Percentiles rank a stretch among this genome's conserved stretches.
Conservation (phyloP, 2,797 vertebrate species). For the Phalloptychus januarius region DNA sequence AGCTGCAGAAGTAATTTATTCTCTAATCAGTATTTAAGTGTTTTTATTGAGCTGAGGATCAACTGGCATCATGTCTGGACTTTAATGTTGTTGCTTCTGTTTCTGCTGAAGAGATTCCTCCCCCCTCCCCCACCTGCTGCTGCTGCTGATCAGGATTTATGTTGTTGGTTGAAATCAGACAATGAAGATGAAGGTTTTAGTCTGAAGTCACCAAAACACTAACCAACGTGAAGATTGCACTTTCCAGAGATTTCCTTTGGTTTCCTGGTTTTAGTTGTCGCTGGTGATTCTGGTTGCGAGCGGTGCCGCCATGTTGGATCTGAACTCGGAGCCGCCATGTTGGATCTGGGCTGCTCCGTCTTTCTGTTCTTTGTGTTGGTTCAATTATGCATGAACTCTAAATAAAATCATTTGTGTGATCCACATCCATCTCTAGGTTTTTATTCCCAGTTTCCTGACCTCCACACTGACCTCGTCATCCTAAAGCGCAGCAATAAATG, state of each 20-base stretch:
- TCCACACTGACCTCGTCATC: not conserved
- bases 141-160: slow-evolving; percentile 31
- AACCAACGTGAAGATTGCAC: slow-evolving; percentile 52
- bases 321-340: no score
- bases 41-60: slow-evolving; percentile 41
- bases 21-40: slow-evolving; percentile 63
- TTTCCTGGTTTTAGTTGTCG: slow-evolving; percentile 36
- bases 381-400: slow-evolving; percentile 85
- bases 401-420: slow-evolving; percentile 83
- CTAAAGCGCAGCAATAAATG: not conserved
- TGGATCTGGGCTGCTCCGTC: slow-evolving; percentile 53
- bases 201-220: slow-evolving; percentile 5
- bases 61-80: slow-evolving; percentile 16
- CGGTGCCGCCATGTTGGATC: no score
- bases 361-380: slow-evolving; percentile 78
- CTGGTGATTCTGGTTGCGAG: slow-evolving; percentile 6
- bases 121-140: slow-evolving; percentile 50
- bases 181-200: slow-evolving; percentile 25
- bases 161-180: not conserved
- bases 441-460: not conserved
- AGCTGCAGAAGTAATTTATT: slow-evolving; percentile 65
- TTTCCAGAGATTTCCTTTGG: slow-evolving; percentile 41
- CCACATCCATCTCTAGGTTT: slow-evolving; percentile 23
- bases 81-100: slow-evolving; percentile 46
- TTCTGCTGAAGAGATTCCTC: slow-evolving; percentile 46